Conservation (phyloP, 2,797 vertebrate genomes). For the Epinephelus coioides region DNA sequence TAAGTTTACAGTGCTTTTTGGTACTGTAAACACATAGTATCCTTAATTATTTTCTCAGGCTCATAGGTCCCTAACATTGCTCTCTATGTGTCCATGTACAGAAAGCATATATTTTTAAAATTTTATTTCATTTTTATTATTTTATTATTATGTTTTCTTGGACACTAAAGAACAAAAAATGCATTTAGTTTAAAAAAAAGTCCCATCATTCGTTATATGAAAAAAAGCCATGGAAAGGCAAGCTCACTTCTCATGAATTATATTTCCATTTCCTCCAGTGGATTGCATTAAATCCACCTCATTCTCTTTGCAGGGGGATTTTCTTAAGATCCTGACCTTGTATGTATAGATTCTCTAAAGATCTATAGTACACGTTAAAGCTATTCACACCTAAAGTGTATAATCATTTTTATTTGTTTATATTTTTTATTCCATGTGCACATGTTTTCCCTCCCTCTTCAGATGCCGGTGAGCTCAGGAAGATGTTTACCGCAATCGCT, state of each 20-base stretch:
- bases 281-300: not conserved
- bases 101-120: not conserved
- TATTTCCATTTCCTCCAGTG: not conserved
- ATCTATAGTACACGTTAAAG: not conserved
- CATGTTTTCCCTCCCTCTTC: not conserved
- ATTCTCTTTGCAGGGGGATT: not conserved
- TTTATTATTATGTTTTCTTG: too few species aligned
- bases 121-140: too few species aligned
- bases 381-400: not conserved
- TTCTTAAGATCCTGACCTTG: not conserved
- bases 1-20: not conserved
- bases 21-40: not conserved
- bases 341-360: not conserved
- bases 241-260: not conserved
- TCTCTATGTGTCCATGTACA: not conserved
- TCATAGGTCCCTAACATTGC: not conserved
- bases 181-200: conserved; percentile 7
- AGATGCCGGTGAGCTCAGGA: not conserved
- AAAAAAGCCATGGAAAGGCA: not conserved
- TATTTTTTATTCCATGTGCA: not conserved
- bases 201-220: not conserved
- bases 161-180: not conserved
- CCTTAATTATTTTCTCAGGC: not conserved
- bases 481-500: not conserved
- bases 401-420: not conserved